Evolutionary conservation across 1,140 invertebrate species (phyloP).

Genomic region (Hyles vespertilio): DNA sequence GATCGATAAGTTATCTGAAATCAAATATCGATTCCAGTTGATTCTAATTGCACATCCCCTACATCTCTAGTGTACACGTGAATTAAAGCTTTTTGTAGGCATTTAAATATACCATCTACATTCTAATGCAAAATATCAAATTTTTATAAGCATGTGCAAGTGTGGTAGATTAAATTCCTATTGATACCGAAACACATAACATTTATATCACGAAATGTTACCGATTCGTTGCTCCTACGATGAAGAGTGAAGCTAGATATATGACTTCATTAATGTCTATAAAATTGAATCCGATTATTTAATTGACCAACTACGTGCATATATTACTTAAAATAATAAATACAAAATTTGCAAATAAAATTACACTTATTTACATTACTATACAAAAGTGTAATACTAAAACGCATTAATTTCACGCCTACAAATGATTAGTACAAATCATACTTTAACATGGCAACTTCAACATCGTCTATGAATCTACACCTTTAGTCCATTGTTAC

Average conservation of each 20-base stretch:
- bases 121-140: conserved; percentile 1
- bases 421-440: conserved; percentile 32
- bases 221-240: conserved; percentile 5
- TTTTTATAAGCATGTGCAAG: conserved; percentile 3
- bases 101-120: conserved; percentile 4
- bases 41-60: too few relatives aligned
- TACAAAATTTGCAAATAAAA: too few relatives aligned
- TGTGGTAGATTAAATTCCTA: neutral
- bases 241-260: conserved; percentile 1
- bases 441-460: conserved; percentile 59
- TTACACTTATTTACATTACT: conserved; percentile 29
- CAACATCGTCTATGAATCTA: conserved; percentile 33
- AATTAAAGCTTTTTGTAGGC: neutral
- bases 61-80: neutral
- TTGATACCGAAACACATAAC: conserved; percentile 1
- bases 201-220: conserved; percentile 5
- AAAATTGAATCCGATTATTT: too few relatives aligned
- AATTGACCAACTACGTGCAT: too few relatives aligned
- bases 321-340: too few relatives aligned
- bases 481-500: too few relatives aligned
- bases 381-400: conserved; percentile 55
- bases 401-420: conserved; percentile 61
- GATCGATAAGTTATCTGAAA: too few relatives aligned
- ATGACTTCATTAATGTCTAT: too few relatives aligned
- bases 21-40: too few relatives aligned